A percentile compares a stretch with the other conserved stretches of the same genome.
phyloP scores from a whole-genome alignment of 2,113 vertebrate genomes.

The Tinamus guttatus region DNA sequence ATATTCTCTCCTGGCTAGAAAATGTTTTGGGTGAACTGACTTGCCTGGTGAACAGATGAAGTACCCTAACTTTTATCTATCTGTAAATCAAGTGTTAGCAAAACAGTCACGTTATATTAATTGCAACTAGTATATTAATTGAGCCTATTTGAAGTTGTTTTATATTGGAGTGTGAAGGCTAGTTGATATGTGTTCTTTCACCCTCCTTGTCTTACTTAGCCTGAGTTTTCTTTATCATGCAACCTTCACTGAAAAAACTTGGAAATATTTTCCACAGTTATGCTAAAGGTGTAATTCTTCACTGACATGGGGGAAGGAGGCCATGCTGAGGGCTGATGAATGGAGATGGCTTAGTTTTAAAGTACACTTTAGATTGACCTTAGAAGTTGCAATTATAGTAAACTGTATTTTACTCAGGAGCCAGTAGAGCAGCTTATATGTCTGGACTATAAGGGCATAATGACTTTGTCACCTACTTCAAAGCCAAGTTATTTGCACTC shows the following conservation, averaged over 20 bases:
- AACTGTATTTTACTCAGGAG: too few species aligned
- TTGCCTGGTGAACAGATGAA: background rate
- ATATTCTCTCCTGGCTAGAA: background rate
- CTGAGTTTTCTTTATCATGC: background rate
- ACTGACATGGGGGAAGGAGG: background rate
- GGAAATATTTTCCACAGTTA: background rate
- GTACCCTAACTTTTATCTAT: background rate
- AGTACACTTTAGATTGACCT: too few species aligned
- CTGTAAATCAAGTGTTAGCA: background rate
- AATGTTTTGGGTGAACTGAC: background rate
- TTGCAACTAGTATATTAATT: background rate
- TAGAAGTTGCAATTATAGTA: too few species aligned
- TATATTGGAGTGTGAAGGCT: background rate
- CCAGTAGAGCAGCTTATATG: too few species aligned
- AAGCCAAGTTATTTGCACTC: too few species aligned
- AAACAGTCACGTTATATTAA: background rate
- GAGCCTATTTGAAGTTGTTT: background rate
- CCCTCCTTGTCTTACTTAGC: background rate
- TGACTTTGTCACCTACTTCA: too few species aligned
- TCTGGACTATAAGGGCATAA: too few species aligned
- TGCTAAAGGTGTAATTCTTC: background rate
- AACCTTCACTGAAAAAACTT: background rate
- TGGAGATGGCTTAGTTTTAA: background rate
- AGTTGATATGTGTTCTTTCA: background rate
- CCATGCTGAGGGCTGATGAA: background rate